phyloP scores from a whole-genome alignment of 2,113 vertebrate genomes.

The Eclectus roratus region DNA sequence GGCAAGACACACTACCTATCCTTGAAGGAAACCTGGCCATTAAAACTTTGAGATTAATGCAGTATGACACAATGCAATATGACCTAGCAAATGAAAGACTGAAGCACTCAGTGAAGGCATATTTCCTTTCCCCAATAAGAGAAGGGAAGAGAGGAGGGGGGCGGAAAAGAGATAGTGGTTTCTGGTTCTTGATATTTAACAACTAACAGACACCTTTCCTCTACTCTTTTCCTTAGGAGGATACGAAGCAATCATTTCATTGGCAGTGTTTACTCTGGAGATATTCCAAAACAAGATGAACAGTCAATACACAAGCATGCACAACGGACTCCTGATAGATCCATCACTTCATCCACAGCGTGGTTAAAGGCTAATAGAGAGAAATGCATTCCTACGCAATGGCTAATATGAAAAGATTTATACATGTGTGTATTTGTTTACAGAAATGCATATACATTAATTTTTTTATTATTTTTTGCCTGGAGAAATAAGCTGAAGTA shows the following conservation, averaged over 20 bases:
- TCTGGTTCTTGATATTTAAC: neutral
- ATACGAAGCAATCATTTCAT: neutral
- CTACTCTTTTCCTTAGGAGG: neutral
- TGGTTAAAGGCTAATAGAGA: neutral
- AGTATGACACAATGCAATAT: neutral
- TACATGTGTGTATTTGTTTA: neutral
- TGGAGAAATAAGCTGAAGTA: neutral
- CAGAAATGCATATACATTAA: neutral
- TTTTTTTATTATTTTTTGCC: neutral
- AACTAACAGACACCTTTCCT: neutral
- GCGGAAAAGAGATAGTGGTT: neutral
- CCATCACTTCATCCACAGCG: neutral
- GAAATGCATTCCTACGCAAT: neutral
- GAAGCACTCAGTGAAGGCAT: neutral
- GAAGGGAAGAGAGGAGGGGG: neutral
- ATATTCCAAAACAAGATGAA: neutral
- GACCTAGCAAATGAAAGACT: neutral
- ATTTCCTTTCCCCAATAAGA: neutral
- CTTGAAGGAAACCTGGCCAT: neutral
- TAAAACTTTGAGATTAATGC: neutral
- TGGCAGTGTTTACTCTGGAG: slow-evolving; percentile 42
- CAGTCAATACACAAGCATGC: neutral
- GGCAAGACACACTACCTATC: neutral
- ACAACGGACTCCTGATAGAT: neutral
- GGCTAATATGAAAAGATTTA: neutral